Base-by-base conservation (phyloP, 2,888 invertebrate genomes). In the Himalopsyche tibetana region DNA sequence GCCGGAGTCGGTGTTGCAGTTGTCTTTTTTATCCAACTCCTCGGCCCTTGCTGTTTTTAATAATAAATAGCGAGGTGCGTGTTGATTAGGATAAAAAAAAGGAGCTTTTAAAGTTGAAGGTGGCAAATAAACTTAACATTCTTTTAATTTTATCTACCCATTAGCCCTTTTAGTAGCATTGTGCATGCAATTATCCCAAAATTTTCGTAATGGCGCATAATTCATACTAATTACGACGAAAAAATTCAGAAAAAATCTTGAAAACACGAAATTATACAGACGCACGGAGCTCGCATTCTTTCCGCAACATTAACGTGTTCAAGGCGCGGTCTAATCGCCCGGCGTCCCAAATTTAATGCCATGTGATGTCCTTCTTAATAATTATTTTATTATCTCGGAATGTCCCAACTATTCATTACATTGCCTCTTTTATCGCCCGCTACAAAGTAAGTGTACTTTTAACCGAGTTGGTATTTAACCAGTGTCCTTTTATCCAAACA, bases 271-370 rank as follows among this genome's bases (percentile, higher is more conserved):
- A 63, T 63, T 63, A 63, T 63, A 63, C 63, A 28, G 63, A 8
- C 63, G 63, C 63, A 19, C 63, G 63, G 28, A 63, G 63, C 28
- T 63, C 11, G 19, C 63, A 63, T 63, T 63, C 63, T 63, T 63
- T 63, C 63, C 63, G 28, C 19, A 19, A 63, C 63, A 63, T 63
- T 63, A 63, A 63, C 19, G 63, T 19, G n/a, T 28, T 8, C 63
- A 63, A 63, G 63, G 63, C 63, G 63, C 28, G 63, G 63, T 63
- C 63, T 63, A 28, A 63, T 63, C 63, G n/a, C 63, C 28, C 63
- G 15, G 3, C 19, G 63, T 63, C 19, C 63, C 63, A 3, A 28
- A 63, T 28, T 63, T 63, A 63, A 63, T 63, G 63, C 63, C 19
- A 63, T 63, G 63, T 19, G 63, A 63, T 28, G 63, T 28, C 63